Conservation (phyloP, 2,888 invertebrate species). For the Dioctria rufipes region DNA sequence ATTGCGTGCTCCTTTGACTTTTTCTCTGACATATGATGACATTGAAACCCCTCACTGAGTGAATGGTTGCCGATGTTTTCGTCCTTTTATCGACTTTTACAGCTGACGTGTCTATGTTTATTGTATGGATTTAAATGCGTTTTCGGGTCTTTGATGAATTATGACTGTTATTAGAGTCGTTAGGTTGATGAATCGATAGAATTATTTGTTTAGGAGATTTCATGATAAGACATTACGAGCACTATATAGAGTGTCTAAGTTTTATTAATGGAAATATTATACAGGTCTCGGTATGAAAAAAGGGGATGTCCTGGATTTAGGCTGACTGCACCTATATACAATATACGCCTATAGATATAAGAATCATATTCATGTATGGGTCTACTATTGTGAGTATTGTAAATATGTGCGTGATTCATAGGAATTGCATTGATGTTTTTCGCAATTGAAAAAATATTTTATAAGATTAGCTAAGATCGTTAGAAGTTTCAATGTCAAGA, state of each 20-base stretch:
- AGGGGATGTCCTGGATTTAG: too few relatives aligned
- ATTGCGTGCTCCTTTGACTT: constrained; percentile 54
- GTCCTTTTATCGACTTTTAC: constrained; percentile 45
- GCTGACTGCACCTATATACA: too few relatives aligned
- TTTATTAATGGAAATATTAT: too few relatives aligned
- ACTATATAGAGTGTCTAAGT: not conserved
- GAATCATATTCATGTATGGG: too few relatives aligned
- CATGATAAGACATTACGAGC: not conserved
- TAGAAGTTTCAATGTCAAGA: too few relatives aligned
- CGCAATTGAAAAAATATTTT: too few relatives aligned
- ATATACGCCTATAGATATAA: too few relatives aligned
- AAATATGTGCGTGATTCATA: too few relatives aligned
- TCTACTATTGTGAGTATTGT: too few relatives aligned
- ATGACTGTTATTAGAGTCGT: constrained; percentile 46
- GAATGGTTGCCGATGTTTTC: constrained; percentile 32
- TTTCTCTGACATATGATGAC: constrained; percentile 53
- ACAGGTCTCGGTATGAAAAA: too few relatives aligned
- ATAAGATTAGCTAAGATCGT: too few relatives aligned
- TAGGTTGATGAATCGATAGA: constrained; percentile 42
- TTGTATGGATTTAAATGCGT: constrained; percentile 12
- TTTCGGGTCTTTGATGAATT: constrained; percentile 28
- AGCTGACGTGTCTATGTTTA: constrained; percentile 34
- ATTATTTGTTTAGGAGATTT: constrained; percentile 38
- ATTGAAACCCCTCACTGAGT: constrained; percentile 47
- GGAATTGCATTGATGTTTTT: too few relatives aligned